phyloP scores from a whole-genome alignment of 2,113 vertebrate genomes.

The Bubo bubo region DNA sequence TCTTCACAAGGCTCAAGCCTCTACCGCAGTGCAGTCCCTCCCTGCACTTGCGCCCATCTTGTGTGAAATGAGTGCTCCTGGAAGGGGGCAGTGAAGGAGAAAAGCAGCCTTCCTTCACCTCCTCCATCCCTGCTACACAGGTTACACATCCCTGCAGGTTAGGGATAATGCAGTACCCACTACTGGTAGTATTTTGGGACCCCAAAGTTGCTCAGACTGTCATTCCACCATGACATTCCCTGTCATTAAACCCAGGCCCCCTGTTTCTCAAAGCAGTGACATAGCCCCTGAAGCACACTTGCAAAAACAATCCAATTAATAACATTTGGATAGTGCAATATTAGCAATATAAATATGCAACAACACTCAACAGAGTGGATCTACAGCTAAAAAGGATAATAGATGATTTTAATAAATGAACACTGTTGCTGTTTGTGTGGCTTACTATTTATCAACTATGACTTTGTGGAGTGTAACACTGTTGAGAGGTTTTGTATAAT shows the following conservation, averaged over 20 bases:
- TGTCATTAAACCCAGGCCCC: background rate
- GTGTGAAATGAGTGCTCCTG: background rate
- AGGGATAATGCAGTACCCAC: background rate
- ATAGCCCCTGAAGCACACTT: background rate
- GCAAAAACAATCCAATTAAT: background rate
- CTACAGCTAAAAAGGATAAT: background rate
- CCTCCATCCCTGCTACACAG: background rate
- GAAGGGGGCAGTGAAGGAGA: background rate
- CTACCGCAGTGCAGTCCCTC: accelerated
- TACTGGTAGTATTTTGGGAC: background rate
- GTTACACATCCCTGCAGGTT: too few relatives aligned
- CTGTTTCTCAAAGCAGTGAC: background rate
- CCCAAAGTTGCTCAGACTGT: background rate
- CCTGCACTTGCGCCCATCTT: background rate
- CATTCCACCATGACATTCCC: too few relatives aligned
- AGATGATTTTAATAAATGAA: conserved; percentile 25
- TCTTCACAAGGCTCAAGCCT: background rate
- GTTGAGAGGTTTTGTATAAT: conserved; percentile 35
- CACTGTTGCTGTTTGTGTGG: background rate
- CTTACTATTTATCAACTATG: conserved; percentile 55
- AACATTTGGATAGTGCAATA: background rate
- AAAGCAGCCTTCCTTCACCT: background rate
- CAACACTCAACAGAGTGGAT: background rate
- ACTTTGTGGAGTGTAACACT: background rate
- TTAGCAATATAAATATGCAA: background rate